Percentiles rank a stretch among this genome's conserved stretches.
These are phyloP conservation scores for Eupithecia tripunctaria DNA, from an alignment of 2,888 invertebrate species.

Conservation along the genomic window DNA sequence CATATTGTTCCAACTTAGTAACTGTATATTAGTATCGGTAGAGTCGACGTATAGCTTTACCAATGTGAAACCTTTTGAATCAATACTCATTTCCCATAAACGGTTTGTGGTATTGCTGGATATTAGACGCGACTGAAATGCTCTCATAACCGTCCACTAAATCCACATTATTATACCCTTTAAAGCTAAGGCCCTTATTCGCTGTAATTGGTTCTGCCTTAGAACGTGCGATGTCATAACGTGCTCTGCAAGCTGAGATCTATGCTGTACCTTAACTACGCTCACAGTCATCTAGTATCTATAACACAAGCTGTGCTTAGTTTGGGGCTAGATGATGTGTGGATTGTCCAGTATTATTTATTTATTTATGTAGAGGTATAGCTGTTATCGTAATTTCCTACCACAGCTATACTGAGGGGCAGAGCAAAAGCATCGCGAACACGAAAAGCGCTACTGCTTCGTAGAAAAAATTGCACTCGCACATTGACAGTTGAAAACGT, in stretches of 20 bases:
- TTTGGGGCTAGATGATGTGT: too few relatives aligned
- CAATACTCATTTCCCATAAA: slow-evolving; percentile 62
- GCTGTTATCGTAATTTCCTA: not conserved
- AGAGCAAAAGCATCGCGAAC: not conserved
- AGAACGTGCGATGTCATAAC: not conserved
- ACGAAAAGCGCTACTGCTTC: not conserved
- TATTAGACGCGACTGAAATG: slow-evolving; percentile 44
- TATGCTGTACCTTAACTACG: not conserved
- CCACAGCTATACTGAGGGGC: not conserved
- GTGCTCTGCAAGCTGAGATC: not conserved
- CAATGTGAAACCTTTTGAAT: slow-evolving; percentile 61
- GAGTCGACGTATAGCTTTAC: slow-evolving; percentile 18
- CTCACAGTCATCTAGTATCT: too few relatives aligned
- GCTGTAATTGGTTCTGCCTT: not conserved
- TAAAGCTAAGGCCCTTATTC: slow-evolving; percentile 41
- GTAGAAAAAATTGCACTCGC: not conserved
- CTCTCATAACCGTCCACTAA: slow-evolving; percentile 54
- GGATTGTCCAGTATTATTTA: too few relatives aligned
- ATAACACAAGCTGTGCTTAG: too few relatives aligned
- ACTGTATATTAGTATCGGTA: not conserved
- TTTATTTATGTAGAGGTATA: too few relatives aligned
- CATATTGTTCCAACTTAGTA: not conserved
- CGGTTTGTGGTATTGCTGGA: slow-evolving; percentile 49
- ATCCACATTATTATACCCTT: slow-evolving; percentile 55
- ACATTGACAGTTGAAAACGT: not conserved